These are phyloP conservation scores for Rotaria sp. DNA, from an alignment of 2,888 invertebrate species.

Conservation along the genomic window DNA sequence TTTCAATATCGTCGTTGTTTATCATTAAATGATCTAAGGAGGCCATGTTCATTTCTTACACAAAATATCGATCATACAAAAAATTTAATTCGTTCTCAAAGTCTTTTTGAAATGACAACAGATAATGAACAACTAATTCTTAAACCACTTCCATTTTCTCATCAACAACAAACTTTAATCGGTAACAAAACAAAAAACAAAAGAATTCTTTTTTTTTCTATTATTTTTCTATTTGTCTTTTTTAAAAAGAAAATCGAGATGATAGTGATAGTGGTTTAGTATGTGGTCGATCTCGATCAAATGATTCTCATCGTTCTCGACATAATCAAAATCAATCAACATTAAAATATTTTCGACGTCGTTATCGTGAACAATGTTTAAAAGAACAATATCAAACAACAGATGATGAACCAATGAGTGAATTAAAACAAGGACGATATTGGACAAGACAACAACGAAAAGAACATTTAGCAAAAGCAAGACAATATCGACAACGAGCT, in stretches of 20 bases:
- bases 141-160: neutral
- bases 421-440: conserved; percentile 68
- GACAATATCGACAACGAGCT: conserved; percentile 60
- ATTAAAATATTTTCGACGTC: conserved; percentile 2
- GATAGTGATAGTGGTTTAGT: conserved; percentile 21
- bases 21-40: neutral
- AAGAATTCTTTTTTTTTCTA: neutral
- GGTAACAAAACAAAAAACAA: neutral
- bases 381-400: conserved; percentile 57
- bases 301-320: neutral
- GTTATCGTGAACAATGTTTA: conserved; percentile 8
- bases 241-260: neutral
- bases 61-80: neutral
- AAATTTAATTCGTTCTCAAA: neutral
- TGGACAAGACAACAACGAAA: conserved; percentile 72
- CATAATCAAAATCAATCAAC: neutral
- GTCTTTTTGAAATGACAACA: neutral
- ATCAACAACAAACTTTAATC: neutral
- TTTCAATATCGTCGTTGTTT: conserved; percentile 27
- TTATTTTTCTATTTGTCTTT: neutral
- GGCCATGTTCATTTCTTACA: neutral
- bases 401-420: conserved; percentile 71
- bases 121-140: neutral
- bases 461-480: conserved; percentile 66
- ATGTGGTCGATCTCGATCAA: neutral